phyloP scores from a whole-genome alignment of 2,888 invertebrate genomes.

The Tetranychus truncatus region DNA sequence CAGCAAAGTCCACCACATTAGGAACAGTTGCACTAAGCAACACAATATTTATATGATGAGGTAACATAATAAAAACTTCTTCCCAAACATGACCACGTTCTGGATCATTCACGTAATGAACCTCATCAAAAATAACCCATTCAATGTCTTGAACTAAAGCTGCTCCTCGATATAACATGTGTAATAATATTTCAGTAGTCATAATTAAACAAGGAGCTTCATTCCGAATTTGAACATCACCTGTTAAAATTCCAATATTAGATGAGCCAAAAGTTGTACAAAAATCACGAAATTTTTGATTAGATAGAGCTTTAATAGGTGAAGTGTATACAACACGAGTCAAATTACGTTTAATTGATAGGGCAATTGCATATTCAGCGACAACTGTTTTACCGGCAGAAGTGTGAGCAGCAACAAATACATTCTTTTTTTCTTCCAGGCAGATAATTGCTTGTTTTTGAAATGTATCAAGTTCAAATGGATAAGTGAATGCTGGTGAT shows the following conservation, averaged over 20 bases:
- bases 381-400: slow-evolving; percentile 98
- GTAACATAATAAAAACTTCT: slow-evolving; percentile 56
- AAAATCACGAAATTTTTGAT: slow-evolving; percentile 96
- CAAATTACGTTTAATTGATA: slow-evolving; percentile 41
- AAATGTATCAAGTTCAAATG: slow-evolving; percentile 84
- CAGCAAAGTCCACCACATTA: slow-evolving; percentile 41
- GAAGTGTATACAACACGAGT: slow-evolving; percentile 76
- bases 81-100: slow-evolving; percentile 93
- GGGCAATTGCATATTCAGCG: slow-evolving; percentile 94
- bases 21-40: slow-evolving; percentile 96
- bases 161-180: slow-evolving; percentile 77
- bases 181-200: slow-evolving; percentile 84
- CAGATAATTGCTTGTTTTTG: slow-evolving; percentile 91
- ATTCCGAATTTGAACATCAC: slow-evolving; percentile 19
- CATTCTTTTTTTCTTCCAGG: slow-evolving; percentile 77
- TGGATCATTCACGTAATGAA: slow-evolving; percentile 92
- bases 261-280: slow-evolving; percentile 65
- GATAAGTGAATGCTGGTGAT: slow-evolving; percentile 19
- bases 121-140: slow-evolving; percentile 97
- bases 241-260: slow-evolving; percentile 68
- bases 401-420: slow-evolving; percentile 97
- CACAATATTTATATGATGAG: slow-evolving; percentile 82
- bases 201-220: slow-evolving; percentile 88
- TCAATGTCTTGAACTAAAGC: slow-evolving; percentile 88
- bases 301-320: slow-evolving; percentile 94